Percentiles rank a stretch among this genome's conserved stretches.
Conservation (phyloP, 2,888 invertebrate genomes). For the Branchipolynoe longqiensis region DNA sequence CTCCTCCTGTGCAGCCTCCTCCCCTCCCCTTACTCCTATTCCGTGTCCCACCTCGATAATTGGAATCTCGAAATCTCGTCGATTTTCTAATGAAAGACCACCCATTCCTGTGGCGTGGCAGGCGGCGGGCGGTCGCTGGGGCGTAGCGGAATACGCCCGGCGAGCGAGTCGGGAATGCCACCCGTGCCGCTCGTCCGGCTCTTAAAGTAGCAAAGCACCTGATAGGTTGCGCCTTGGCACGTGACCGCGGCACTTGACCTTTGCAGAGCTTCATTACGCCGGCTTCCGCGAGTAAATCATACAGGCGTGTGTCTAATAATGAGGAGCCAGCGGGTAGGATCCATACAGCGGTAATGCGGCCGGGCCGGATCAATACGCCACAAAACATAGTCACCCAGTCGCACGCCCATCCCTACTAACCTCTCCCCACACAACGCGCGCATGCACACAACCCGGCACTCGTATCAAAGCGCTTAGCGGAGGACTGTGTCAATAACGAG, state of each 20-base stretch:
- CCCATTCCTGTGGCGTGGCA: too few species aligned
- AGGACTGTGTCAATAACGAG: constrained; percentile 22
- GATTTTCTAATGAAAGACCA: not conserved
- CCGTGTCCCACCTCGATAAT: not conserved
- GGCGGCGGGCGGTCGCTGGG: too few species aligned
- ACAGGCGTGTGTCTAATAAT: not conserved
- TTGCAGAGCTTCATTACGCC: not conserved
- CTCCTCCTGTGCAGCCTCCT: too few species aligned
- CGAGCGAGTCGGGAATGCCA: too few species aligned
- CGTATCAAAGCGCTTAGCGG: not conserved
- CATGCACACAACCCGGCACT: not conserved
- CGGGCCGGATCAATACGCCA: constrained; percentile 20
- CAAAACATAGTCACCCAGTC: not conserved
- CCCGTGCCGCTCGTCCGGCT: not conserved
- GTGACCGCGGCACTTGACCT: not conserved
- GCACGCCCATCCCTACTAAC: not conserved
- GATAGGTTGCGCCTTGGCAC: not conserved
- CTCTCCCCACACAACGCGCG: not conserved
- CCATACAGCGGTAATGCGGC: not conserved
- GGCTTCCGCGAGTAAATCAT: not conserved
- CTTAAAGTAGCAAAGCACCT: not conserved
- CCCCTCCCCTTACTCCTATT: too few species aligned
- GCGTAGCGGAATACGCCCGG: too few species aligned
- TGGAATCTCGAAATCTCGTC: not conserved
- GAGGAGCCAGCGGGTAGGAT: not conserved